Evolutionary conservation across 2,113 vertebrate genomes (phyloP).

Genomic region (Embiotoca jacksoni): DNA sequence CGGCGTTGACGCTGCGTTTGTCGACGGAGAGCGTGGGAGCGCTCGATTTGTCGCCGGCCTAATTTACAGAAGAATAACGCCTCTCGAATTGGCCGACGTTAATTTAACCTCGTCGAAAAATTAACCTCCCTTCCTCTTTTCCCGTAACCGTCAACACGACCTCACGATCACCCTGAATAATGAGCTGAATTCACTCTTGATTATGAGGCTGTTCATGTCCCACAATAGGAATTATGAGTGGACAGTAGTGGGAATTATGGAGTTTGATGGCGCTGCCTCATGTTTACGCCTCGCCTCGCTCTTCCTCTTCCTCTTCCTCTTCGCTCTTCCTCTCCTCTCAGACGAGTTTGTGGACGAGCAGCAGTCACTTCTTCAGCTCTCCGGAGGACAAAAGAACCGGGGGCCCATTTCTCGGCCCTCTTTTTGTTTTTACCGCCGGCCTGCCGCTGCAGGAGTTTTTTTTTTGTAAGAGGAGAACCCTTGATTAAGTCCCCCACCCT

Average conservation of each 20-base stretch:
- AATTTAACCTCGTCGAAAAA: too few species aligned
- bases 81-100: too few species aligned
- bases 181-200: not conserved
- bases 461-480: conserved; percentile 83
- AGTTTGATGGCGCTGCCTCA: too few species aligned
- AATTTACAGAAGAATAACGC: too few species aligned
- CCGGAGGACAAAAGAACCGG: conserved; percentile 47
- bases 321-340: conserved; percentile 13
- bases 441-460: conserved; percentile 65
- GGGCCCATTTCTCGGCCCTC: conserved; percentile 51
- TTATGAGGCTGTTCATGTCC: conserved; percentile 1
- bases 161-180: conserved; percentile 1
- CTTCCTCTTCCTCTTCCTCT: too few species aligned
- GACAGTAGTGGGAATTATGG: too few species aligned
- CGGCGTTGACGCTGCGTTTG: too few species aligned
- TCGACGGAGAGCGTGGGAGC: too few species aligned
- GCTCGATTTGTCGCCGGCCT: too few species aligned
- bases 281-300: not conserved
- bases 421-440: conserved; percentile 41
- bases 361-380: conserved; percentile 22
- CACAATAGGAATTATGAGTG: conserved; percentile 4
- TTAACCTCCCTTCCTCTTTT: not conserved
- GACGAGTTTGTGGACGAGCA: conserved; percentile 34
- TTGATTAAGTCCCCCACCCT: conserved; percentile 79
- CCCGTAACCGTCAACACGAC: not conserved